Conservation (phyloP, 2,888 invertebrate genomes). For the Campaea margaritaria region DNA sequence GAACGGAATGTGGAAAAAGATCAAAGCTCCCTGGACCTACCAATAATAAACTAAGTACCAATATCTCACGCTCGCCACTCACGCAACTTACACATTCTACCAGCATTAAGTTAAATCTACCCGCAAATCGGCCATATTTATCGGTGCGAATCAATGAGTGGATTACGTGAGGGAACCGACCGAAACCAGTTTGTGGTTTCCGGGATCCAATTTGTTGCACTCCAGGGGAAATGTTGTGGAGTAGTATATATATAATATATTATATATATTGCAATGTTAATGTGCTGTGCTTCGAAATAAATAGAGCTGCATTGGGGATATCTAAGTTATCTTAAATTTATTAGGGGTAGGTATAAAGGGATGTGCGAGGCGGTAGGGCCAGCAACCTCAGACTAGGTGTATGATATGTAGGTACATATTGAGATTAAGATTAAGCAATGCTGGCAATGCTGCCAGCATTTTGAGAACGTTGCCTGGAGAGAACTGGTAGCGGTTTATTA, state of each 20-base stretch:
- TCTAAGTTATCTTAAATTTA: no score
- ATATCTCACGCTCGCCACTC: constrained; percentile 6
- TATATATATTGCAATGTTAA: no score
- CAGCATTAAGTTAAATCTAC: constrained; percentile 40
- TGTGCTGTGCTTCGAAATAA: constrained; percentile 2
- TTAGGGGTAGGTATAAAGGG: no score
- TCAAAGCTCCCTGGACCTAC: background rate
- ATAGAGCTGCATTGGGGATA: no score
- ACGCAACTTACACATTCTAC: constrained; percentile 17
- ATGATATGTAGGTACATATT: no score
- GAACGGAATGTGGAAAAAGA: no score
- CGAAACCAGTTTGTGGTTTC: constrained; percentile 66
- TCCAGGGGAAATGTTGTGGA: constrained; percentile 38
- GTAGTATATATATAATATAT: constrained; percentile 14
- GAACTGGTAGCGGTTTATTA: no score
- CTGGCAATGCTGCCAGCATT: no score
- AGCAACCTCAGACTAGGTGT: no score
- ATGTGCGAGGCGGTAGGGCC: no score
- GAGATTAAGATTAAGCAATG: no score
- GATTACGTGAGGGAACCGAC: constrained; percentile 63
- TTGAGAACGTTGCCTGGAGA: no score
- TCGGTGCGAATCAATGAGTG: constrained; percentile 60
- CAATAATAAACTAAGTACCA: background rate
- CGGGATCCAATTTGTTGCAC: constrained; percentile 59
- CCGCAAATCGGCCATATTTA: constrained; percentile 50